These are phyloP conservation scores for Drosophila vallismaia DNA, from an alignment of 2,888 invertebrate species.

Conservation along the genomic window DNA sequence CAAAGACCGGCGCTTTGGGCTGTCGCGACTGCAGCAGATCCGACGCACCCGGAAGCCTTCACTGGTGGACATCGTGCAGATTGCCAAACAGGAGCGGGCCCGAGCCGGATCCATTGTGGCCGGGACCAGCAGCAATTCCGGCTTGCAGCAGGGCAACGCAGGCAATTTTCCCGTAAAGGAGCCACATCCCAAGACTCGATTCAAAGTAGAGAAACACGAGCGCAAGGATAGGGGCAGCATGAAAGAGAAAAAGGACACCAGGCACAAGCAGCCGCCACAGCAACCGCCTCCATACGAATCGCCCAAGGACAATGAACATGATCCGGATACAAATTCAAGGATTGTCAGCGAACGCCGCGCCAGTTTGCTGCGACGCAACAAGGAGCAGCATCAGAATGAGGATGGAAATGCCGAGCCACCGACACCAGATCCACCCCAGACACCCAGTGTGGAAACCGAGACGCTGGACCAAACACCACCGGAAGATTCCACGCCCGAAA, in stretches of 20 bases:
- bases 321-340: conserved; percentile 81
- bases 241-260: conserved; percentile 56
- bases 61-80: conserved; percentile 82
- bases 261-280: conserved; percentile 48
- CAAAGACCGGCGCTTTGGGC: conserved; percentile 72
- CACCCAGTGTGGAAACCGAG: conserved; percentile 13
- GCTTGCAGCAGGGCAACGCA: neutral
- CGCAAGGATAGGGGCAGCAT: conserved; percentile 53
- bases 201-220: conserved; percentile 76
- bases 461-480: neutral
- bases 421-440: conserved; percentile 41
- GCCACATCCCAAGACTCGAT: conserved; percentile 76
- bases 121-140: conserved; percentile 38
- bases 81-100: conserved; percentile 78
- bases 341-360: conserved; percentile 81
- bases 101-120: conserved; percentile 60
- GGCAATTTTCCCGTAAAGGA: conserved; percentile 62
- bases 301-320: conserved; percentile 70
- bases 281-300: conserved; percentile 53
- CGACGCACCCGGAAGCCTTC: conserved; percentile 81
- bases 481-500: conserved; percentile 15
- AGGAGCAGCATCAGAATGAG: conserved; percentile 43
- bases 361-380: conserved; percentile 78
- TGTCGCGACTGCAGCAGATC: conserved; percentile 78
- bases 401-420: conserved; percentile 36